Base-by-base conservation (phyloP, 2,888 invertebrate genomes). In the Philonicus albiceps region DNA sequence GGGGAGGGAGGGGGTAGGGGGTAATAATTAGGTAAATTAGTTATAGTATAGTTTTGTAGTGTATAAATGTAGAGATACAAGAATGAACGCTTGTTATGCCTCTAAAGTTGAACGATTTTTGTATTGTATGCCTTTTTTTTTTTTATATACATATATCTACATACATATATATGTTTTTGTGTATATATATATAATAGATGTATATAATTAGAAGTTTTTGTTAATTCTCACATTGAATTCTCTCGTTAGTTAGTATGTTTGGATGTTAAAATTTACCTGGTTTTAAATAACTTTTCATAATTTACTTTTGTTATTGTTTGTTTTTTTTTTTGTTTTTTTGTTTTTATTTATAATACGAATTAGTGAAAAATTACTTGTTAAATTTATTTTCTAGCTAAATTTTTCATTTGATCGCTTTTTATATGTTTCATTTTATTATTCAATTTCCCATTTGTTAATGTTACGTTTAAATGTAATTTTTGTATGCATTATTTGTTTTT, bases 341-440 rank as follows among this genome's bases (percentile, higher is more conserved):
- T 74, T 37, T 74, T 1, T 34, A 34, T 74, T 31, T 37, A 37
- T 40, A 37, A 76, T 76, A 43, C 3, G 76, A 75, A 43, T 76
- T 76, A 76, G 76, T 76, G 76, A 76, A 76, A 76, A 76, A 76
- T 76, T 40, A 43, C 43, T 76, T 76, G 8, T 37, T 76, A 76
- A 76, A 76, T 76, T 76, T 76, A 76, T 76, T 76, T 76, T 76
- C 76, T 76, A 76, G 76, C 76, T 76, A 76, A 22, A n/a, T n/a
- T n/a, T 76, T 76, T 37, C n/a, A 11, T 76, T 76, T 37, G n/a
- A 43, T 19, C 11, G n/a, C n/a, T n/a, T n/a, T 74, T 43, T 74
- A 74, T n/a, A 74, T 64, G 22, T 37, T 37, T 11, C 55, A 0
- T 74, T 74, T 74, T 43, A 2, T 40, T 40, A 2, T 74, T 49